These are phyloP conservation scores for Oncorhynchus masou DNA, from an alignment of 2,113 vertebrate species.

Conservation along the genomic window DNA sequence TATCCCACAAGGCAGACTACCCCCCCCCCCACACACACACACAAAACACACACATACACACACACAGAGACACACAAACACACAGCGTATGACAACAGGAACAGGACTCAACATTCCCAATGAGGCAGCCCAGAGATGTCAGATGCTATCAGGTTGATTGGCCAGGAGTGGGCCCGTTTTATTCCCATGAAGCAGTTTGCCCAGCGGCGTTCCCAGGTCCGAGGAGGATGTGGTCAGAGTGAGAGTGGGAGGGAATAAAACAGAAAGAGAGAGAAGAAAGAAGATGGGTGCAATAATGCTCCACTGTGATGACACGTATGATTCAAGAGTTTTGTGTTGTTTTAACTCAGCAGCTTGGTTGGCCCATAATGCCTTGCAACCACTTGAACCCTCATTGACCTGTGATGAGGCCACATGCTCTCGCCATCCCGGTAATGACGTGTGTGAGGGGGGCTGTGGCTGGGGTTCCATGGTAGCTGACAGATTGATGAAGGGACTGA, in stretches of 20 bases:
- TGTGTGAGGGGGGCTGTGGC: background rate
- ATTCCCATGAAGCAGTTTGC: background rate
- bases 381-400: background rate
- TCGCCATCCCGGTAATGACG: background rate
- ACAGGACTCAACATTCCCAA: background rate
- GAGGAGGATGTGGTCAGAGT: background rate
- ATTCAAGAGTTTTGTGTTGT: background rate
- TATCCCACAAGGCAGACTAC: too few relatives aligned
- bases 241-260: background rate
- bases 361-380: background rate
- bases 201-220: background rate
- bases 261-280: background rate
- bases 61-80: too few relatives aligned
- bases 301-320: background rate
- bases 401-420: background rate
- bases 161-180: background rate
- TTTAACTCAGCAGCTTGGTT: background rate
- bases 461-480: background rate
- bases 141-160: conserved; percentile 1
- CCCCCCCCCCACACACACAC: too few relatives aligned
- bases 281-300: background rate
- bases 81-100: background rate
- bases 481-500: background rate
- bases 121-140: background rate
- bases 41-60: too few relatives aligned